Evolutionary conservation across 2,888 invertebrate species (phyloP).

Genomic region (Slavum lentiscoides): DNA sequence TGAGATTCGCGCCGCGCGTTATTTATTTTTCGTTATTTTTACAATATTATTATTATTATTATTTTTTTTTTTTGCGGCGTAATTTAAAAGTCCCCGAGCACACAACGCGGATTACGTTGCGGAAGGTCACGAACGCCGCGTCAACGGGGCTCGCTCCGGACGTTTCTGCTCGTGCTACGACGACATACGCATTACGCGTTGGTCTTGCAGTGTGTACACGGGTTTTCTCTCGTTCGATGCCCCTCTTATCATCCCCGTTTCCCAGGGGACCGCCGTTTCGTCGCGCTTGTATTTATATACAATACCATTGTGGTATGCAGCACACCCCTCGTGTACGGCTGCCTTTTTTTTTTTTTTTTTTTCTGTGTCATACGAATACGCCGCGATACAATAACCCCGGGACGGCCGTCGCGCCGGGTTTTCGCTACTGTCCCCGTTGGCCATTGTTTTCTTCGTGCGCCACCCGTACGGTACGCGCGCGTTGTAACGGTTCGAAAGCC

Average conservation of each 20-base stretch:
- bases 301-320: background rate
- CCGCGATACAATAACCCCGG: background rate
- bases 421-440: background rate
- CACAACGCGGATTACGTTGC: constrained; percentile 13
- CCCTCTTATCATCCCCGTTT: no score
- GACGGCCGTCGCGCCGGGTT: background rate
- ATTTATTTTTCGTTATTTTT: no score
- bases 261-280: no score
- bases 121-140: constrained; percentile 28
- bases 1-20: no score
- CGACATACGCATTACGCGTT: background rate
- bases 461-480: background rate
- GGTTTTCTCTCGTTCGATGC: background rate
- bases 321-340: background rate
- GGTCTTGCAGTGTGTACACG: no score
- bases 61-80: no score
- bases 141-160: constrained; percentile 2
- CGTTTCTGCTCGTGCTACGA: no score
- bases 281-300: background rate
- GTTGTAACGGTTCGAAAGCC: background rate
- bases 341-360: background rate
- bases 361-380: background rate
- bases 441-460: background rate
- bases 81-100: no score
- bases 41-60: no score